These are phyloP conservation scores for Dendrolimus pini DNA, from an alignment of 2,888 invertebrate species.

Conservation along the genomic window DNA sequence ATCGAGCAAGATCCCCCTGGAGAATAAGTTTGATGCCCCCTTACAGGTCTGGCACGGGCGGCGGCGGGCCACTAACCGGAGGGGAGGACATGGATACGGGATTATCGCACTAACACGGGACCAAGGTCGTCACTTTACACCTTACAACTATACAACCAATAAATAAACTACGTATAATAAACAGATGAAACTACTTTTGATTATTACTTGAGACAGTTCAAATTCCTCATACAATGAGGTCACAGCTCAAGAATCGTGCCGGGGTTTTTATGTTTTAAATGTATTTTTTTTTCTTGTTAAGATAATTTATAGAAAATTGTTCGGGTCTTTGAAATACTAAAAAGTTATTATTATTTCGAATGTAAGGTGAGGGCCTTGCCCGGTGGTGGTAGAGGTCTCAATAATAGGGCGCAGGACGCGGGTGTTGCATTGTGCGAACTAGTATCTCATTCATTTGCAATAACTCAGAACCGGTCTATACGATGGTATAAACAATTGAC, in stretches of 20 bases:
- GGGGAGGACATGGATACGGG: constrained; percentile 9
- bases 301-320: too few relatives aligned
- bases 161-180: not conserved
- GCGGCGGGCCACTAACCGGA: constrained; percentile 11
- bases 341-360: not conserved
- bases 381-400: not conserved
- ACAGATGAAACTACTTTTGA: too few relatives aligned
- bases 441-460: not conserved
- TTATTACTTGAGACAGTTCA: too few relatives aligned
- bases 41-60: constrained; percentile 48
- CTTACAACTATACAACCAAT: not conserved
- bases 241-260: too few relatives aligned
- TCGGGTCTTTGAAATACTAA: not conserved
- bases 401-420: not conserved
- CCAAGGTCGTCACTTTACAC: not conserved
- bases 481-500: not conserved
- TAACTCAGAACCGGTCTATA: not conserved
- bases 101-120: constrained; percentile 24
- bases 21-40: constrained; percentile 42
- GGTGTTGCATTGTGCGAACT: not conserved
- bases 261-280: too few relatives aligned
- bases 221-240: too few relatives aligned
- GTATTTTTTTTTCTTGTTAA: too few relatives aligned
- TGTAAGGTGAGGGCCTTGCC: not conserved
- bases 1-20: constrained; percentile 39